These are phyloP conservation scores for Hirtodrosophila histrioides DNA, from an alignment of 2,888 invertebrate species.

Conservation along the genomic window DNA sequence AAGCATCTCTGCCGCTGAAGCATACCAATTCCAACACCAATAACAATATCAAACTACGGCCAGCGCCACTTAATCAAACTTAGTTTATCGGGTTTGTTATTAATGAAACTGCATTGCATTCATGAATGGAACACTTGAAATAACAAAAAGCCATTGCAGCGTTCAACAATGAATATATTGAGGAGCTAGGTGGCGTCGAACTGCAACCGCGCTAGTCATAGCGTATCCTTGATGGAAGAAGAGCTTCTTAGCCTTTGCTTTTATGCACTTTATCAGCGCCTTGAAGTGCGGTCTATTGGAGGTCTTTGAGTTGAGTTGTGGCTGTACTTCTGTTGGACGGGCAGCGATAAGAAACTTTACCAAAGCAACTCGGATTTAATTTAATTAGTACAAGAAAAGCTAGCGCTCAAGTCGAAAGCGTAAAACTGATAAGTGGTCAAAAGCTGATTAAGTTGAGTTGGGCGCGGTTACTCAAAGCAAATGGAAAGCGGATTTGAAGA, in stretches of 20 bases:
- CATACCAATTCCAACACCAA: neutral
- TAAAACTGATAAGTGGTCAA: constrained; percentile 40
- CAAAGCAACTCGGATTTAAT: constrained; percentile 61
- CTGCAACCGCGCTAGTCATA: constrained; percentile 13
- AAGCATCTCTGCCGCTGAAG: constrained; percentile 16
- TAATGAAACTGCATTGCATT: constrained; percentile 23
- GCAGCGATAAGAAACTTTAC: constrained; percentile 50
- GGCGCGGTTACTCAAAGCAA: constrained; percentile 41
- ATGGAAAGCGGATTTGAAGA: constrained; percentile 43
- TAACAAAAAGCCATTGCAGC: constrained; percentile 59
- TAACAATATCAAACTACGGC: neutral
- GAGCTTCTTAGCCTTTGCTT: constrained; percentile 37
- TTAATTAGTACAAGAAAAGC: constrained; percentile 57
- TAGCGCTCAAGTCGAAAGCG: constrained; percentile 19
- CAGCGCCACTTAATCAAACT: neutral
- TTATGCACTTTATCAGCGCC: constrained; percentile 35
- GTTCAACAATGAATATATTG: constrained; percentile 53
- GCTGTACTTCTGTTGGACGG: constrained; percentile 14
- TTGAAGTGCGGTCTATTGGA: constrained; percentile 10
- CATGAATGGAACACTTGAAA: constrained; percentile 40
- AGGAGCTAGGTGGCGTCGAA: constrained; percentile 42
- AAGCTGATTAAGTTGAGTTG: constrained; percentile 46
- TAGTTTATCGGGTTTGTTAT: constrained; percentile 18
- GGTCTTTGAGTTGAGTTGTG: constrained; percentile 20
- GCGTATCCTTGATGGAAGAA: constrained; percentile 7